Base-by-base conservation (phyloP, 1,140 invertebrate species). In the Notospermus geniculatus region DNA sequence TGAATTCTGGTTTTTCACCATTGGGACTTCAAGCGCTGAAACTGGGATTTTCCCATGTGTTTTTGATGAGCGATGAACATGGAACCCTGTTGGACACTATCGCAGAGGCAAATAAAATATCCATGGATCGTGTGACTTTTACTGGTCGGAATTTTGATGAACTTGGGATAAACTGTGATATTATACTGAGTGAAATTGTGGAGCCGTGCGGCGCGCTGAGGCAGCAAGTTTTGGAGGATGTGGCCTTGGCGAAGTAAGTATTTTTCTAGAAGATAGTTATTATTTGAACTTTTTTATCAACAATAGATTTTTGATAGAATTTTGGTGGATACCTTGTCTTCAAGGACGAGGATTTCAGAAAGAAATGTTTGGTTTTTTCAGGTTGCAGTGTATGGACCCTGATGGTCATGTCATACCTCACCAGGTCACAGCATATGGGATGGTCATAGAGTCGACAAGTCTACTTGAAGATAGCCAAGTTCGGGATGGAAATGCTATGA, bases 351-450 rank as follows among this genome's bases (percentile, higher is more conserved):
- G n/a, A n/a, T n/a, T n/a, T n/a, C n/a, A n/a, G n/a, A n/a, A n/a
- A 43, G 19, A 43, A 13, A 43, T 43, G 11, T 19, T 43, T 43
- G 11, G 19, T 13, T 43, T 50, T 50, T 59, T 57, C 64, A 76
- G 67, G 57, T 60, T 68, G 13, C 66, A 67, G 19, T 70, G 52
- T 53, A 63, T 71, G 53, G 67, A 69, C 46, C 36, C 54, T 71
- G 75, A 52, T 67, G 81, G 82, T 1, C 59, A 71, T 17, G 66
- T 85, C 30, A 41, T 85, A 22, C 84, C 84, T 29, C 63, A 75
- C 53, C 70, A 74, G 59, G 67, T 84, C 2, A 70, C 65, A 29
- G 64, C 79, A 45, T 68, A 72, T 63, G 77, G 66, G 17, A 54
- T 76, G 50, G 62, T 76, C 57, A 67, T 81, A 28, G 68, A 78